Evolutionary conservation across 2,113 vertebrate genomes (phyloP).

Genomic region (Bujurquina vittata): DNA sequence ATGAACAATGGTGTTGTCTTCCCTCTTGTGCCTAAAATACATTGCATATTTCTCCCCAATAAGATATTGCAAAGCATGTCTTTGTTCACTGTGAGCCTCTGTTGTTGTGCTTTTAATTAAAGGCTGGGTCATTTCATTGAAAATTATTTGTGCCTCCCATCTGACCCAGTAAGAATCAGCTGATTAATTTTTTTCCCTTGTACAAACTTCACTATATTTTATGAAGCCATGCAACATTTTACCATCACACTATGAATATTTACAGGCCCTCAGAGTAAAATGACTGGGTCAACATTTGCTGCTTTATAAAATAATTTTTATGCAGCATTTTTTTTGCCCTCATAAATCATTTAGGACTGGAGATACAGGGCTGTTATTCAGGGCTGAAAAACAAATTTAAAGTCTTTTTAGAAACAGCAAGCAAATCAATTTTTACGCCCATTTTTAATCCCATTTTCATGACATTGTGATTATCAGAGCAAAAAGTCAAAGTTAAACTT

Average conservation of each 20-base stretch:
- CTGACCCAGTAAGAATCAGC: background rate
- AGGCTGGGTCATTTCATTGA: background rate
- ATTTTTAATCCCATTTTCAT: background rate
- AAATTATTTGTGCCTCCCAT: background rate
- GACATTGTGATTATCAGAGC: background rate
- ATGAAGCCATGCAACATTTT: background rate
- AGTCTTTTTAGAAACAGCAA: background rate
- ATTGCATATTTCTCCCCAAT: background rate
- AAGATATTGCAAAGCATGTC: background rate
- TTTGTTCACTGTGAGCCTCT: background rate
- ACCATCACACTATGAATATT: background rate
- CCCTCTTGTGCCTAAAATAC: background rate
- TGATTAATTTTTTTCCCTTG: background rate
- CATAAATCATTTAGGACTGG: background rate
- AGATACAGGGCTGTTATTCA: background rate
- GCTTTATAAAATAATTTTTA: background rate
- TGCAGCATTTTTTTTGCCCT: background rate
- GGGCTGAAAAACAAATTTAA: background rate
- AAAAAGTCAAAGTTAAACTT: background rate
- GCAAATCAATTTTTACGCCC: background rate
- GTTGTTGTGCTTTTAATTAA: conserved; percentile 7
- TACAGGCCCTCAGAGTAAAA: background rate
- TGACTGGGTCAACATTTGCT: background rate
- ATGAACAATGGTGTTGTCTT: conserved; percentile 20
- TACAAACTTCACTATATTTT: background rate